A percentile compares a stretch with the other conserved stretches of the same genome.
These are phyloP conservation scores for Bufo gargarizans DNA, from an alignment of 2,113 vertebrate species.

Conservation along the genomic window DNA sequence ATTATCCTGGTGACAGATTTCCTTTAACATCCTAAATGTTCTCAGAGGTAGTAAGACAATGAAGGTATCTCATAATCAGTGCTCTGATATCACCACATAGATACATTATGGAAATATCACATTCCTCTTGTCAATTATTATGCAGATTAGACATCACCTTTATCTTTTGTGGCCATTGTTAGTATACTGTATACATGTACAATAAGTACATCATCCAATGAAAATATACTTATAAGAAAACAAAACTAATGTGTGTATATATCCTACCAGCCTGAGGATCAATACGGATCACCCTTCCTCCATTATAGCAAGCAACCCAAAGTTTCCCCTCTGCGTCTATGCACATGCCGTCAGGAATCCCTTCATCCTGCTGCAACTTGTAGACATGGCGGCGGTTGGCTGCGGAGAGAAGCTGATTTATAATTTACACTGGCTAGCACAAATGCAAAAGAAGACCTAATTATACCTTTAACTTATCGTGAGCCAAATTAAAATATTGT, in stretches of 20 bases:
- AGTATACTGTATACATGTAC: background rate
- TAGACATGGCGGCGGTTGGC: constrained; percentile 78
- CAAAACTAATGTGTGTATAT: background rate
- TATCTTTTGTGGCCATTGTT: background rate
- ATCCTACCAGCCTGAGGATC: constrained; percentile 85
- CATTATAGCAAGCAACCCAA: constrained; percentile 92
- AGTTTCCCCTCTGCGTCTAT: constrained; percentile 85
- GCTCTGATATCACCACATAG: background rate
- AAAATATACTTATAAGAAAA: background rate
- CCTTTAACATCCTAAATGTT: too few species aligned
- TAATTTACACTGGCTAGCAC: background rate
- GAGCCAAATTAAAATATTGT: background rate
- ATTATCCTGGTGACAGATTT: too few species aligned
- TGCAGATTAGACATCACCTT: background rate
- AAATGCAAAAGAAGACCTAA: background rate
- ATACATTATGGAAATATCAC: background rate
- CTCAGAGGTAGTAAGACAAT: background rate
- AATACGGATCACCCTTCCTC: constrained; percentile 86
- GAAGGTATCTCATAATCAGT: background rate
- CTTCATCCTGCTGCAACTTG: constrained; percentile 80
- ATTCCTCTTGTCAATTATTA: background rate
- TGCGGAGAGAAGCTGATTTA: constrained; percentile 56
- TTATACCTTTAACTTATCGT: background rate
- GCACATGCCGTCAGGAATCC: constrained; percentile 91
- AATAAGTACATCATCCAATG: background rate